Evolutionary conservation across 2,888 invertebrate species (phyloP).

Genomic region (Agrilus cyanescens): DNA sequence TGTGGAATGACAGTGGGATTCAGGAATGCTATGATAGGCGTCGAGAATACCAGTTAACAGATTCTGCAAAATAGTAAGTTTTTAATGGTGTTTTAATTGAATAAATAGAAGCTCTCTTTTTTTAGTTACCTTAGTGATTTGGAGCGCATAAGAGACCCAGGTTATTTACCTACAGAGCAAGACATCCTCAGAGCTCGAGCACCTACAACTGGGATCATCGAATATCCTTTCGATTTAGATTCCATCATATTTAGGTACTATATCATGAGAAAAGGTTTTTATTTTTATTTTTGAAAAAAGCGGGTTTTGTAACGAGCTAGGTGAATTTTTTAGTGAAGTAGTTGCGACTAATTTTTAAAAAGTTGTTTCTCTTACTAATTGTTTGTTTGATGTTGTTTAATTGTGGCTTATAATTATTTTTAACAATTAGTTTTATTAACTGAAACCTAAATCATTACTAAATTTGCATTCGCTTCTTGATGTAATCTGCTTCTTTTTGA

Average conservation of each 20-base stretch:
- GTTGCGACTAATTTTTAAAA: not conserved
- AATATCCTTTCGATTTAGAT: constrained; percentile 99
- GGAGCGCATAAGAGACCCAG: constrained; percentile 77
- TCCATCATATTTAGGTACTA: constrained; percentile 95
- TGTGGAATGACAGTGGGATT: constrained; percentile 95
- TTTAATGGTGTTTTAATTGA: too few relatives aligned
- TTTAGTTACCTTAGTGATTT: constrained; percentile 93
- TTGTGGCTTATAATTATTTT: not conserved
- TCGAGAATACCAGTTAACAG: constrained; percentile 99
- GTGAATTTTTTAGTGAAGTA: not conserved
- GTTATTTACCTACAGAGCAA: constrained; percentile 95
- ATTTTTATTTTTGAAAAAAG: not conserved
- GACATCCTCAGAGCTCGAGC: constrained; percentile 98
- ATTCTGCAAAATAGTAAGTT: constrained; percentile 99
- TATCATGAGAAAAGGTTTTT: constrained; percentile 1
- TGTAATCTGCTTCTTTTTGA: too few relatives aligned
- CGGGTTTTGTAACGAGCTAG: not conserved
- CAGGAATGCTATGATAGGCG: constrained; percentile 99
- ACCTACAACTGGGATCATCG: constrained; percentile 98
- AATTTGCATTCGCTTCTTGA: too few relatives aligned
- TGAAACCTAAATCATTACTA: too few relatives aligned
- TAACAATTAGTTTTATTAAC: not conserved
- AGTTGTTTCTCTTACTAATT: not conserved
- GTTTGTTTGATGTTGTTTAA: not conserved
- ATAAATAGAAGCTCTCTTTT: too few relatives aligned